These are phyloP conservation scores for Halichondria panicea DNA, from an alignment of 37 sponge, comb jelly and placozoan genomes.

Conservation along the genomic window DNA sequence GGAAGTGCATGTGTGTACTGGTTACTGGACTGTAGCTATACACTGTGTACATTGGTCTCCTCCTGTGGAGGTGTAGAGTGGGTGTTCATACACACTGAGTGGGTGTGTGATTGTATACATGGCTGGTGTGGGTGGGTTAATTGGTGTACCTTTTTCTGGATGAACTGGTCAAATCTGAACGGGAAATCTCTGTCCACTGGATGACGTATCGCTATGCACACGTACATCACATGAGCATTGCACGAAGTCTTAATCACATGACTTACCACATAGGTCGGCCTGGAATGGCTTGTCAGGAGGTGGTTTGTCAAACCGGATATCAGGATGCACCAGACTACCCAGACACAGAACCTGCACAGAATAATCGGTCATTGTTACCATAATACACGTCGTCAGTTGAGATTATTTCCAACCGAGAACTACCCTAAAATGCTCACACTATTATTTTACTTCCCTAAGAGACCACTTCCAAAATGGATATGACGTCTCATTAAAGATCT, in stretches of 20 bases:
- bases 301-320: conserved; percentile 68
- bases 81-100: conserved; percentile 20
- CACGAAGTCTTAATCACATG: neutral
- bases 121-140: neutral
- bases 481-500: no score
- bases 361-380: neutral
- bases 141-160: conserved; percentile 57
- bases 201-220: conserved; percentile 50
- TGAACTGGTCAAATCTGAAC: conserved; percentile 55
- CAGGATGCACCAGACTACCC: conserved; percentile 61
- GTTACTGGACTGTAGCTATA: neutral
- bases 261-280: conserved; percentile 58
- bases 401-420: no score
- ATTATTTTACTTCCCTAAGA: no score
- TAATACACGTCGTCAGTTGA: no score
- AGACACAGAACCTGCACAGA: conserved; percentile 50
- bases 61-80: conserved; percentile 12
- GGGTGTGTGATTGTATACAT: neutral
- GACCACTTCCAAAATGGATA: no score
- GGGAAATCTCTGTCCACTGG: conserved; percentile 64
- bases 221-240: neutral
- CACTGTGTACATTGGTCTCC: neutral
- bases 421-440: no score
- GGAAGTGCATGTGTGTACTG: neutral
- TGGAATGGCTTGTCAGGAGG: conserved; percentile 42